Base-by-base conservation (phyloP, 2,888 invertebrate species). In the Darwinula stevensoni region DNA sequence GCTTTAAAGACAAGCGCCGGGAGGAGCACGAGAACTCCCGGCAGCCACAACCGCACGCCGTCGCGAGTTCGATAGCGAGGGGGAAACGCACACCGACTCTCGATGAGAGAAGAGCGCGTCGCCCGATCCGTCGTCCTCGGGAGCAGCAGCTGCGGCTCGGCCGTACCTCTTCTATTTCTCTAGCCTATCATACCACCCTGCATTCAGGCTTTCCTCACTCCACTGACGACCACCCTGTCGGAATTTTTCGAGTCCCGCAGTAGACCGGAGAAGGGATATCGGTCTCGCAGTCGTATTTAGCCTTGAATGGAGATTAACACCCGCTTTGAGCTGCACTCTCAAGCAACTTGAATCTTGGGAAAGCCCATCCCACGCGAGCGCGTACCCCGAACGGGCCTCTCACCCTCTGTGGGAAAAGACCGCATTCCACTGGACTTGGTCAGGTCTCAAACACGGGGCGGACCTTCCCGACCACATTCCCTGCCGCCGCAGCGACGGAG, bases 1-100 rank as follows among this genome's bases (percentile, higher is more conserved):
- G n/a, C n/a, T n/a, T n/a, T n/a, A n/a, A n/a, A n/a, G n/a, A n/a
- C n/a, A n/a, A n/a, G n/a, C n/a, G n/a, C n/a, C n/a, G n/a, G n/a
- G 56, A 58, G 53, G 48, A 51, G 55, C 42, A 53, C 51, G 56
- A 57, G 56, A 52, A 52, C 48, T 52, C 58, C 51, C 52, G 51
- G 52, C 48, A 54, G 53, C 52, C 51, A 28, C 28, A 13, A 6
- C 13, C n/a, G 22, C 22, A 22, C 22, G 9, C 22, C 22, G 22
- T 9, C 22, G n/a, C 6, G 6, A 22, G 22, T 22, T n/a, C 22
- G n/a, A 22, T n/a, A n/a, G n/a, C n/a, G n/a, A n/a, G n/a, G n/a
- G n/a, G n/a, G n/a, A n/a, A n/a, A n/a, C n/a, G n/a, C n/a, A n/a
- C 22, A 22, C n/a, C 13, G 14, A 18, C 18, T 34, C 33, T 16